Conservation (phyloP, 2,113 vertebrate species). For the Python bivittatus region DNA sequence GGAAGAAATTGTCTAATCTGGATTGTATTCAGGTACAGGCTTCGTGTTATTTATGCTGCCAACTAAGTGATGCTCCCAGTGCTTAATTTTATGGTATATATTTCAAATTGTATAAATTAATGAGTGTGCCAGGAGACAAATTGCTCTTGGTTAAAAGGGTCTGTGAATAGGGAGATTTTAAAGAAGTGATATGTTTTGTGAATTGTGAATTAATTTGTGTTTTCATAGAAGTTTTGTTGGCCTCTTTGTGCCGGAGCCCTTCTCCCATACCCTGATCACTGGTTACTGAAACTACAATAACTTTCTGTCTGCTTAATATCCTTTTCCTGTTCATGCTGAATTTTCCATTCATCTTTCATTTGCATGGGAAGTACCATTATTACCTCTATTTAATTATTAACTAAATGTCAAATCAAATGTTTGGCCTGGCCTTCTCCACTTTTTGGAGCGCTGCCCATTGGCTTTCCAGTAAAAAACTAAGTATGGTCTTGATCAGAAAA, state of each 20-base stretch:
- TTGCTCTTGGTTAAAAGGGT: not conserved
- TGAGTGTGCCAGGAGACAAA: not conserved
- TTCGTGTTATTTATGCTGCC: not conserved
- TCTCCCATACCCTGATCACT: too few relatives aligned
- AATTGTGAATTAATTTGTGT: not conserved
- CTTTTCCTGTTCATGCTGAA: not conserved
- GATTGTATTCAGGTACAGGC: not conserved
- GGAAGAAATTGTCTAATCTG: not conserved
- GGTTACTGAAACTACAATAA: not conserved
- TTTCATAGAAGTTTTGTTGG: not conserved
- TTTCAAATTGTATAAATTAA: not conserved
- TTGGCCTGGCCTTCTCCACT: not conserved
- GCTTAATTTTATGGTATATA: not conserved
- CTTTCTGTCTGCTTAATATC: not conserved
- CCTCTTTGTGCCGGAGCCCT: not conserved
- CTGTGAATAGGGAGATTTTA: not conserved
- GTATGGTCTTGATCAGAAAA: not conserved
- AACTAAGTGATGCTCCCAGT: not conserved
- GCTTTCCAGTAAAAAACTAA: not conserved
- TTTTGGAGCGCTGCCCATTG: not conserved
- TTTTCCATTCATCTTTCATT: not conserved
- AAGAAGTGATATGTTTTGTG: not conserved
- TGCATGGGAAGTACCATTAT: too few relatives aligned
- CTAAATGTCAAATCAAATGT: not conserved
- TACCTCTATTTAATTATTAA: not conserved